Evolutionary conservation across 2,888 invertebrate species (phyloP).

Genomic region (Neoaliturus tenellus): DNA sequence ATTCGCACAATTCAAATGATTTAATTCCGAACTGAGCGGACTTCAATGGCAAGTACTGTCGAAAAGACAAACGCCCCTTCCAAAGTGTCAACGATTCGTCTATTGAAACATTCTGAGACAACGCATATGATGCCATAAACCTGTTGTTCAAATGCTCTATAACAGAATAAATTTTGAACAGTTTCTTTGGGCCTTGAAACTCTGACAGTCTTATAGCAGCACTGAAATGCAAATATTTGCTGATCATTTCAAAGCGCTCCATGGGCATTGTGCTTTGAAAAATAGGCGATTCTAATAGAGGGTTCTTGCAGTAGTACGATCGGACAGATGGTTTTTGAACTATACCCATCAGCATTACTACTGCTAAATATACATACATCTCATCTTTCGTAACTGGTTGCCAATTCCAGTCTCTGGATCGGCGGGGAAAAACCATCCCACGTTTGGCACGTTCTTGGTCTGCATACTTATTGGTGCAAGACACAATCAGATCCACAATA

Average conservation of each 20-base stretch:
- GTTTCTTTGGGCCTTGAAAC: background rate
- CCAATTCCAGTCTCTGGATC: slow-evolving; percentile 7
- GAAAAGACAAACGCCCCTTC: slow-evolving; percentile 23
- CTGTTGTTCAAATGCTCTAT: background rate
- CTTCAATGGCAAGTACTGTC: slow-evolving; percentile 32
- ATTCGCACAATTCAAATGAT: slow-evolving; percentile 21
- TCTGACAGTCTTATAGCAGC: background rate
- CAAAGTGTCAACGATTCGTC: slow-evolving; percentile 38
- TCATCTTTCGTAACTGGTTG: background rate
- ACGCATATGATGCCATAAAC: background rate
- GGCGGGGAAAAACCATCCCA: background rate
- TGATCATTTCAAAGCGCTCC: background rate
- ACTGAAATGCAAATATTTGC: slow-evolving; percentile 28
- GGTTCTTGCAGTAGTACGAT: slow-evolving; percentile 1
- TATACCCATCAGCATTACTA: slow-evolving; percentile 14
- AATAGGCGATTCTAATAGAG: background rate
- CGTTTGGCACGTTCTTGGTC: background rate
- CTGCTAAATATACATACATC: background rate
- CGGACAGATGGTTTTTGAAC: background rate
- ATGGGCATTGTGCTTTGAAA: slow-evolving; percentile 11
- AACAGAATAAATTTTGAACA: background rate
- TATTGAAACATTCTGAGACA: slow-evolving; percentile 32
- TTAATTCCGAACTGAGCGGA: slow-evolving; percentile 32
- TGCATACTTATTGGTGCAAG: background rate
- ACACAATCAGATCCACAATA: background rate